Conservation (phyloP, 2,113 vertebrate species). For the Rhodinocichla rosea region DNA sequence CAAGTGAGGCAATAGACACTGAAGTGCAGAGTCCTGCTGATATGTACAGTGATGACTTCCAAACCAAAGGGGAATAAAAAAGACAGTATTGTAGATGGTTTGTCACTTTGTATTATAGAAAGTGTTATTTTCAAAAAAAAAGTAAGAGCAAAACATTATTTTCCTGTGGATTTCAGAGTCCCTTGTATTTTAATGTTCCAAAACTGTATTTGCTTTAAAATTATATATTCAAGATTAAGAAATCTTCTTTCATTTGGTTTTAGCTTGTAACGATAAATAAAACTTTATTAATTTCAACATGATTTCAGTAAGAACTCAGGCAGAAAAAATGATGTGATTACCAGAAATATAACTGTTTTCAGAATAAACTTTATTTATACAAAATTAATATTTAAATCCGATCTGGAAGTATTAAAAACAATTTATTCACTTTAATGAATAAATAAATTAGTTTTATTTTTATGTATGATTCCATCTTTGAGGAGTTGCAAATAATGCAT, state of each 20-base stretch:
- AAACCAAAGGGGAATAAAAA: constrained; percentile 78
- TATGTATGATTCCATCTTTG: constrained; percentile 73
- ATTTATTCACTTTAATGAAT: constrained; percentile 75
- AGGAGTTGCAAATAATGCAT: constrained; percentile 61
- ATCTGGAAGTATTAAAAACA: constrained; percentile 73
- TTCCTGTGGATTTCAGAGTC: constrained; percentile 67
- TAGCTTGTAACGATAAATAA: constrained; percentile 67
- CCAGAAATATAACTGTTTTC: constrained; percentile 71
- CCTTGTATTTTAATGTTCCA: constrained; percentile 71
- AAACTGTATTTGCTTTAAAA: constrained; percentile 70
- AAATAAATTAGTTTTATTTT: constrained; percentile 79
- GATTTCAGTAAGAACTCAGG: constrained; percentile 79
- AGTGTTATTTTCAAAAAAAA: constrained; percentile 70
- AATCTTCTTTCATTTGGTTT: constrained; percentile 62
- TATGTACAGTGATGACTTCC: constrained; percentile 70
- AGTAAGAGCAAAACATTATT: constrained; percentile 58
- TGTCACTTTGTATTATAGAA: constrained; percentile 75
- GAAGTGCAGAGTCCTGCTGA: constrained; percentile 69
- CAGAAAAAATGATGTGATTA: constrained; percentile 65
- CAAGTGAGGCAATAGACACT: constrained; percentile 71
- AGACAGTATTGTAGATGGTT: constrained; percentile 70
- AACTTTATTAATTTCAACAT: constrained; percentile 71
- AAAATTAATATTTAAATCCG: constrained; percentile 74
- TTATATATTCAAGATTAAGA: constrained; percentile 65
- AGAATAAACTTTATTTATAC: constrained; percentile 76